Base-by-base conservation (phyloP, 2,797 vertebrate species). In the Poecilia gillii region DNA sequence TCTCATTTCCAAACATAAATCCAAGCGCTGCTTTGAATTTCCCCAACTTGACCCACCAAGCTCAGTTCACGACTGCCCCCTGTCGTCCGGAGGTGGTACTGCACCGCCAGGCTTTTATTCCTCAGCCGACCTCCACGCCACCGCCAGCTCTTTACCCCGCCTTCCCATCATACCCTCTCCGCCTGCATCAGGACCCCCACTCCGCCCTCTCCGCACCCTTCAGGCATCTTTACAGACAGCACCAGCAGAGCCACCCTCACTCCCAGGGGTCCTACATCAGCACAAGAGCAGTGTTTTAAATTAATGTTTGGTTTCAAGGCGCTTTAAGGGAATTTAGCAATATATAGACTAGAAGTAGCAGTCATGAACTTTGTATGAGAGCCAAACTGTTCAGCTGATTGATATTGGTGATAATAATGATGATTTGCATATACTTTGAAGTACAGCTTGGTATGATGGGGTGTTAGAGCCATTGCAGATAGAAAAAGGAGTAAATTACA, bases 211-310 rank as follows among this genome's bases (percentile, higher is more conserved):
- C 96, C 87, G 96, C 94, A 89, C 97, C 95, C 55, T 96, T 93
- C 93, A 96, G 92, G 92, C 97, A 93, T 90, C 95, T 95, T 91
- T 98, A 96, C 91, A 96, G 95, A 86, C 96, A 95, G 90, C 96
- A 93, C 94, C 97, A 95, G 91, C 97, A 94, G 81, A 93, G 91
- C 88, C 96, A 94, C 89, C 72, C 90, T 89, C 96, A 92, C 90
- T 92, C 91, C 78, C 97, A 90, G 90, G 96, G 93, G 91, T 91
- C 96, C 92, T 97, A 95, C 94, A 93, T 90, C 82, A 89, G 92
- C 66, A 81, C 88, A 36, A 94, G 95, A 81, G 72, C 89, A 45
- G 76, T 95, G 73, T 95, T 93, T 91, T 96, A 87, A 45, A 81
- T 47, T 20, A 11, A 36, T 11, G 75, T 57, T 82, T 72, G 41